Evolutionary conservation across 2,888 invertebrate genomes (phyloP).

Genomic region (Lycaena phlaeas): DNA sequence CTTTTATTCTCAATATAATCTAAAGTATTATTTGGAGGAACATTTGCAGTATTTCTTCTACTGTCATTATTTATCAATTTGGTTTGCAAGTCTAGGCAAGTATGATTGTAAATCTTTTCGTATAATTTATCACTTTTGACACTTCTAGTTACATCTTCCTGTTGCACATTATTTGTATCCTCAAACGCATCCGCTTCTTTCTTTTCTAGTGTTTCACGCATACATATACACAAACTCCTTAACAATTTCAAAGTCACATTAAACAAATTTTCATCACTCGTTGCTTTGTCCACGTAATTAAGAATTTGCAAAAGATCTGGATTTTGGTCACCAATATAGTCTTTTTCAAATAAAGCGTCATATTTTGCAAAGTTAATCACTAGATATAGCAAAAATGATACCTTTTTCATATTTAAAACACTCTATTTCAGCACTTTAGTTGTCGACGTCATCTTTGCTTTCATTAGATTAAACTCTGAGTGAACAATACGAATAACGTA

Average conservation of each 20-base stretch:
- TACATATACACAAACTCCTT: conserved; percentile 48
- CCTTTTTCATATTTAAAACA: conserved; percentile 35
- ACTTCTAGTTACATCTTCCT: too few species aligned
- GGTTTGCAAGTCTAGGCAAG: conserved; percentile 37
- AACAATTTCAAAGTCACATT: conserved; percentile 45
- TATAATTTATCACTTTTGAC: conserved; percentile 19
- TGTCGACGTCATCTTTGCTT: conserved; percentile 37
- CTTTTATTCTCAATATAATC: conserved; percentile 17
- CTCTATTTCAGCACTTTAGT: conserved; percentile 25
- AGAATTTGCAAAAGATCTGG: conserved; percentile 39
- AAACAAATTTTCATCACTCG: conserved; percentile 39
- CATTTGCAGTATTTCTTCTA: neutral
- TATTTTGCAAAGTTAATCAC: conserved; percentile 22
- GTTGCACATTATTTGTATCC: conserved; percentile 24
- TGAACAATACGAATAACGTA: conserved; percentile 39
- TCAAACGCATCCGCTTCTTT: conserved; percentile 26
- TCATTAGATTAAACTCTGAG: conserved; percentile 15
- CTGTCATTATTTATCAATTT: conserved; percentile 28
- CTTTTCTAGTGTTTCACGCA: conserved; percentile 36
- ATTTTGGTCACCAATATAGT: conserved; percentile 27
- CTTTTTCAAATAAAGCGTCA: conserved; percentile 23
- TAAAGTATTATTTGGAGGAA: conserved; percentile 12
- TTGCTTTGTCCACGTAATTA: conserved; percentile 40
- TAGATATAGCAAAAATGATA: conserved; percentile 21
- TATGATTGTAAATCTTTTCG: conserved; percentile 42